These are phyloP conservation scores for Halcyon badia DNA, from an alignment of 2,797 vertebrate species.

Conservation along the genomic window DNA sequence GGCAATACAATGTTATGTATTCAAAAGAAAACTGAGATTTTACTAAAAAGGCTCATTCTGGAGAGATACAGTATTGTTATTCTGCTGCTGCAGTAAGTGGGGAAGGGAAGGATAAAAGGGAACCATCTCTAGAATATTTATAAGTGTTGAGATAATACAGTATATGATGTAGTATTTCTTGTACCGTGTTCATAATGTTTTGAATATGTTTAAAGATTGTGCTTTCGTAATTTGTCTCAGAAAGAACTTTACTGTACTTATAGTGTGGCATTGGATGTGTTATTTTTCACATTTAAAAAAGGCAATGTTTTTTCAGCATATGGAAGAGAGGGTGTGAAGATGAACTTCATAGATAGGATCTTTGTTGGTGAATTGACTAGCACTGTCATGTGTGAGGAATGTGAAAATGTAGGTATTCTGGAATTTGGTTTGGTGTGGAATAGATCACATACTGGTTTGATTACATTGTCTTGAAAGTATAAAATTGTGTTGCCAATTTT, in stretches of 20 bases:
- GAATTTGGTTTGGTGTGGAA: constrained; percentile 71
- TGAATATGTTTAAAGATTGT: constrained; percentile 17
- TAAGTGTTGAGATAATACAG: constrained; percentile 6
- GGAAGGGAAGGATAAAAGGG: background rate
- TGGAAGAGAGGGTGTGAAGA: constrained; percentile 97
- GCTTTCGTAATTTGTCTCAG: constrained; percentile 17
- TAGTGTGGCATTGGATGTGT: constrained; percentile 64
- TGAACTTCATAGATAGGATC: constrained; percentile 98
- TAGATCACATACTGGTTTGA: constrained; percentile 64
- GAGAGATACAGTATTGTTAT: background rate
- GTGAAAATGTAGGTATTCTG: constrained; percentile 92
- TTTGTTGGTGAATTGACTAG: constrained; percentile 98
- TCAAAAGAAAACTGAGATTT: background rate
- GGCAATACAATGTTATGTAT: background rate
- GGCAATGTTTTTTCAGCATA: constrained; percentile 87
- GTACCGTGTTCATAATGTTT: background rate
- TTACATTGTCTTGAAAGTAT: constrained; percentile 62
- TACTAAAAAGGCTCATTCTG: background rate
- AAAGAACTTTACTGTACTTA: constrained; percentile 64
- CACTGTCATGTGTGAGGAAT: constrained; percentile 99
- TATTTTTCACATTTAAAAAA: constrained; percentile 79
- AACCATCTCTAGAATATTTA: constrained; percentile 5
- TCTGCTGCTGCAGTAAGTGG: constrained; percentile 1
- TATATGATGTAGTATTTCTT: constrained; percentile 7
- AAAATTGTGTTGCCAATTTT: constrained; percentile 67